phyloP scores from a whole-genome alignment of 2,888 invertebrate genomes.

The Acheta domesticus region DNA sequence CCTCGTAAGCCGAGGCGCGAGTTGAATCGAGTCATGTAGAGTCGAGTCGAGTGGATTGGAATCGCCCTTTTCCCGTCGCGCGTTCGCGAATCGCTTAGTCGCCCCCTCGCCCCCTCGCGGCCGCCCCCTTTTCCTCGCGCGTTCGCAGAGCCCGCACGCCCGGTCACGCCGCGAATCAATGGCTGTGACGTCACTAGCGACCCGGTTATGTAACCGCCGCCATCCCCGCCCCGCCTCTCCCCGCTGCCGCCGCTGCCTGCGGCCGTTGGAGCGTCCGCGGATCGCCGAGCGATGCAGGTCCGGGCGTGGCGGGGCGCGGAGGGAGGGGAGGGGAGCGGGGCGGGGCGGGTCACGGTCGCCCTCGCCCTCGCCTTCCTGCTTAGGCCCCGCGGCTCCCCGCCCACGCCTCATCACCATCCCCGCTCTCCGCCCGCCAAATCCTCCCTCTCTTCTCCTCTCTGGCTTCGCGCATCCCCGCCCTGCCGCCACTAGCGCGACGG shows the following conservation, averaged over 20 bases:
- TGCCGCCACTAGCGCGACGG: no score
- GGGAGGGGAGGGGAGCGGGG: neutral
- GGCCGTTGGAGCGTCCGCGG: neutral
- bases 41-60: no score
- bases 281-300: neutral
- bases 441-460: neutral
- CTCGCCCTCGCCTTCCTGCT: constrained; percentile 18
- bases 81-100: neutral
- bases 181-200: constrained; percentile 9
- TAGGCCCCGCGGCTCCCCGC: neutral
- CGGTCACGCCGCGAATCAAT: constrained; percentile 18
- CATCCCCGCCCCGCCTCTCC: neutral
- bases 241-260: no score
- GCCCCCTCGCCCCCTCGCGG: neutral
- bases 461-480: neutral
- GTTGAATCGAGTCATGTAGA: no score
- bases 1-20: no score
- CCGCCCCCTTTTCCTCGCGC: neutral
- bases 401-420: neutral
- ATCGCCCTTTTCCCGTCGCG: neutral
- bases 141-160: constrained; percentile 7
- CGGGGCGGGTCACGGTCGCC: constrained; percentile 18
- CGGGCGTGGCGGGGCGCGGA: neutral
- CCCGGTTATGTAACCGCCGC: constrained; percentile 9
- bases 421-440: neutral